Percentiles rank a stretch among this genome's conserved stretches.
These are phyloP conservation scores for Athene cunicularia DNA, from an alignment of 2,113 vertebrate genomes.

Conservation along the genomic window DNA sequence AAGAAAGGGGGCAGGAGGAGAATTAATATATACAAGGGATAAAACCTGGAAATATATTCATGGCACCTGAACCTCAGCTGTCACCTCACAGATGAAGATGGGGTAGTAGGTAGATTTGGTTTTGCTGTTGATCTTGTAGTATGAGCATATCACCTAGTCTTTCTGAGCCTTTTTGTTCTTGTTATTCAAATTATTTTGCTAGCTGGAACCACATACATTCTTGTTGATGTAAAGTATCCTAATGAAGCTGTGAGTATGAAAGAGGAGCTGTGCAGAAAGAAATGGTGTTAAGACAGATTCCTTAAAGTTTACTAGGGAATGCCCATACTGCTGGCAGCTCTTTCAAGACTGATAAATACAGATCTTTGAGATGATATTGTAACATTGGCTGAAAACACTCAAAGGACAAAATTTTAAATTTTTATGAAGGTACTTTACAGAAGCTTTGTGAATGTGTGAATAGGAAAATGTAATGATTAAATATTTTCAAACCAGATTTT, in stretches of 20 bases:
- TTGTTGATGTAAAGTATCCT: neutral
- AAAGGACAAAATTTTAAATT: neutral
- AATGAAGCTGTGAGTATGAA: neutral
- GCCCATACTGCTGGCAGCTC: neutral
- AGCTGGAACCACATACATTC: neutral
- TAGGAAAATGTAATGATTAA: neutral
- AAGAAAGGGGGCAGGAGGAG: neutral
- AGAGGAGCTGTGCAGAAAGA: neutral
- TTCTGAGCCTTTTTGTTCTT: neutral
- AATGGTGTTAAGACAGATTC: neutral
- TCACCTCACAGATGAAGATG: neutral
- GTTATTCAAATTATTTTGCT: neutral
- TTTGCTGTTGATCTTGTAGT: neutral
- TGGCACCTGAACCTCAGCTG: neutral
- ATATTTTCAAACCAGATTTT: neutral
- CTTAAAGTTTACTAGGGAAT: neutral
- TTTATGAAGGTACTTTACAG: neutral
- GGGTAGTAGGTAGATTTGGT: neutral
- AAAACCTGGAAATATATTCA: neutral
- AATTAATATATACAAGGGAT: neutral
- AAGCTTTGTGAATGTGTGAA: neutral
- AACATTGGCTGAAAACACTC: neutral
- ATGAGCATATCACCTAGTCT: neutral
- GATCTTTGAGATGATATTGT: neutral
- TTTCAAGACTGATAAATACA: neutral